Base-by-base conservation (phyloP, 2,113 vertebrate species). In the Neolamprologus brichardi region DNA sequence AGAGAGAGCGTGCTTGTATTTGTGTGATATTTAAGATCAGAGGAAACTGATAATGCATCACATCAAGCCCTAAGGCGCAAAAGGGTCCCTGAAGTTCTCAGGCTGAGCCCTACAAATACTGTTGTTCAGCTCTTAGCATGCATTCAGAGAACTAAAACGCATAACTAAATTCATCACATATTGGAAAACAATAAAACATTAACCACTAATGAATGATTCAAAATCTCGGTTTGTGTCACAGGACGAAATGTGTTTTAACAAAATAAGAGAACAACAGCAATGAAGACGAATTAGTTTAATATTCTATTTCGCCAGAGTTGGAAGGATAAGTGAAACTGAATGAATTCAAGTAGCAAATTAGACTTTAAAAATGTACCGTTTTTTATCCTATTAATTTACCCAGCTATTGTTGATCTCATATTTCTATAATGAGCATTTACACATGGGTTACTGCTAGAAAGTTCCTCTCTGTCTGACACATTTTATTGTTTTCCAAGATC, bases 141-240 rank as follows among this genome's bases (percentile, higher is more conserved):
- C 56, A 62, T 54, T 83, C 87, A 87, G 92, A 89, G 93, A 18
- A 18, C 82, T 93, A 86, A 92, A 86, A 84, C 23, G 39, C 37
- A 95, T 81, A 54, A 84, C 91, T n/a, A 82, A 90, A 90, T 54
- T 90, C 64, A 88, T 67, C 37, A 95, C 92, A 86, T 85, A 75
- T 87, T 93, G 58, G 37, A 53, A 83, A 86, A 56, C 72, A 78
- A 70, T 84, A 25, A 87, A 81, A 79, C 82, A 92, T 91, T 90
- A 88, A 80, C 23, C 13, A 46, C 23, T n/a, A n/a, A 78, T 94
- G 86, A 85, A 91, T 94, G 93, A 94, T 89, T 89, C 6, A 4
- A 79, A 84, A 94, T 79, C 60, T 72, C 84, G 83, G 51, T 82
- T 89, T 91, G 82, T 92, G 17, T 53, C 67, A 72, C 67, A 83